Conservation (phyloP, 2,888 invertebrate species). For the Meghimatium bilineatum region DNA sequence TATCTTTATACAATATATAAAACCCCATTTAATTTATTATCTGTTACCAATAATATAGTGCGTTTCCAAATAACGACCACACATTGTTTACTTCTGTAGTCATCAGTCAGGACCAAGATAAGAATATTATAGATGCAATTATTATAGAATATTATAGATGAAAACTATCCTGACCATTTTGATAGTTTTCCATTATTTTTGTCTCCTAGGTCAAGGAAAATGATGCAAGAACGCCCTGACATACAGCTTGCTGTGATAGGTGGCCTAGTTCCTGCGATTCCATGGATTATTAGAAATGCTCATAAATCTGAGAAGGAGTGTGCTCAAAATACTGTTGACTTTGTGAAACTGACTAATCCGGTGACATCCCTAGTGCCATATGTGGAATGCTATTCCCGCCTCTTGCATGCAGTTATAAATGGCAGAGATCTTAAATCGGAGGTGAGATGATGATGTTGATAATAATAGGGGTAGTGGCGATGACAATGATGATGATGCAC, state of each 20-base stretch:
- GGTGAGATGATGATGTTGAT: too few species aligned
- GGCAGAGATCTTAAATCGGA: constrained; percentile 64
- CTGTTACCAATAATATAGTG: too few species aligned
- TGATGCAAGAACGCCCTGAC: constrained; percentile 56
- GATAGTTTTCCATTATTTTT: not conserved
- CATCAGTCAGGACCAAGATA: too few species aligned
- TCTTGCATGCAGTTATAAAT: constrained; percentile 67
- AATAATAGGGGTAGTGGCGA: too few species aligned
- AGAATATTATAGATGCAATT: too few species aligned
- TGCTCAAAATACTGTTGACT: constrained; percentile 62
- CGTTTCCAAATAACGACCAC: too few species aligned
- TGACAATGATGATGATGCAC: too few species aligned
- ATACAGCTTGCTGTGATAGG: constrained; percentile 68
- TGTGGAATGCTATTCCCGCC: constrained; percentile 66
- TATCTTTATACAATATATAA: too few species aligned
- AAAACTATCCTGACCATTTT: too few species aligned
- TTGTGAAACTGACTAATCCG: constrained; percentile 70
- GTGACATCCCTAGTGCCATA: constrained; percentile 62
- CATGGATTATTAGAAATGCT: constrained; percentile 71
- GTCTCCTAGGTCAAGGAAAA: constrained; percentile 54
- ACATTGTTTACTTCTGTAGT: too few species aligned
- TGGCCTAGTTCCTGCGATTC: constrained; percentile 63
- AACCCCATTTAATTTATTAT: too few species aligned
- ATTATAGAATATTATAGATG: too few species aligned
- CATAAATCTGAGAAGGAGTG: constrained; percentile 66